Conservation (phyloP, 2,797 vertebrate species). For the Sciurus vulgaris region DNA sequence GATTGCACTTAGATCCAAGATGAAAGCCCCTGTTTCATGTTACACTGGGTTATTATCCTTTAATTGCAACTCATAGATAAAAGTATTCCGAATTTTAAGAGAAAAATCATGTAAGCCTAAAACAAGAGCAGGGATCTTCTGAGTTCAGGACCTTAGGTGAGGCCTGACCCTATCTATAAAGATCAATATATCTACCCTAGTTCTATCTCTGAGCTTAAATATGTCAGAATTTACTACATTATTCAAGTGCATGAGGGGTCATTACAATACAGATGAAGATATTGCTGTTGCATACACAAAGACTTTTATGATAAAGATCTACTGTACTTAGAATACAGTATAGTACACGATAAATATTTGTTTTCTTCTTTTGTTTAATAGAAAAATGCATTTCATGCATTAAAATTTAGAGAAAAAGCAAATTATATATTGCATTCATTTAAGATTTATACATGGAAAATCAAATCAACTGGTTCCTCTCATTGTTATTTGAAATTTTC, state of each 20-base stretch:
- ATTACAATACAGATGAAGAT: neutral
- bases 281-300: neutral
- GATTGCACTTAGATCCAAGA: neutral
- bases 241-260: neutral
- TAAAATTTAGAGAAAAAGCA: neutral
- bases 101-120: neutral
- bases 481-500: neutral
- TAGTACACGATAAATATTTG: neutral
- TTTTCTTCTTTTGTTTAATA: neutral
- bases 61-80: neutral
- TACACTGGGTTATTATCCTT: neutral
- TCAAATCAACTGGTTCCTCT: neutral
- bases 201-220: neutral
- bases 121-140: neutral
- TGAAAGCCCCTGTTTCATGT: rapidly evolving
- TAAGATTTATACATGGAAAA: neutral
- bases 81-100: neutral
- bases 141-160: neutral
- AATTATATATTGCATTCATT: neutral
- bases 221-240: neutral
- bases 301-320: neutral
- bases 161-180: neutral
- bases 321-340: neutral
- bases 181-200: neutral
- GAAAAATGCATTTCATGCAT: neutral